A percentile compares a stretch with the other conserved stretches of the same genome.
Conservation (phyloP, 2,888 invertebrate species). For the Chirona hameri region DNA sequence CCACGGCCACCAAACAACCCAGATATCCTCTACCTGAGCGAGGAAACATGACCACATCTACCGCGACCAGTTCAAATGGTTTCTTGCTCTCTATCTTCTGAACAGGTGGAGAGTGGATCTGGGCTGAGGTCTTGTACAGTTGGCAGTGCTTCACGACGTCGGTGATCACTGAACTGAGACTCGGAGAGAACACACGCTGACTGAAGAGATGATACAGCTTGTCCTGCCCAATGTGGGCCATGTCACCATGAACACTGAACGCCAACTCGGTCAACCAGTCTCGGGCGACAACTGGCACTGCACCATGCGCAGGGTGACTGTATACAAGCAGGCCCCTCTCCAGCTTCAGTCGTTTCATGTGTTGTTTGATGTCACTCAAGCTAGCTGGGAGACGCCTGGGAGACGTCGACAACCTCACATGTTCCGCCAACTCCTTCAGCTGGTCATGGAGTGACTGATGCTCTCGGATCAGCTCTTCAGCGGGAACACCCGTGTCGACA, state of each 20-base stretch:
- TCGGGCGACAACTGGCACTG: not conserved
- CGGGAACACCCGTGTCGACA: not conserved
- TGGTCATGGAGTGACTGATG: not conserved
- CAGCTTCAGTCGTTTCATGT: not conserved
- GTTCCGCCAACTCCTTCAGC: not conserved
- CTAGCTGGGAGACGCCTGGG: not conserved
- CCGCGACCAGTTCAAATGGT: conserved; percentile 30
- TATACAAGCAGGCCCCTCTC: not conserved
- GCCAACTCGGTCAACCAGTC: conserved; percentile 14
- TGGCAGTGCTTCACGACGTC: conserved; percentile 29
- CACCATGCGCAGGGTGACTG: not conserved
- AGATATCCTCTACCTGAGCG: conserved; percentile 3
- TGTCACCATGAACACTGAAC: not conserved
- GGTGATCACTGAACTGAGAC: not conserved
- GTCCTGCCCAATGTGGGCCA: conserved; percentile 31
- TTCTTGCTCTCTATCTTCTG: not conserved
- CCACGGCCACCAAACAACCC: conserved; percentile 3
- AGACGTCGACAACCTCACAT: not conserved
- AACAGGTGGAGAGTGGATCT: not conserved
- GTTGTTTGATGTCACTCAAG: not conserved
- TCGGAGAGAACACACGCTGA: conserved; percentile 26
- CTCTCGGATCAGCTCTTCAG: not conserved
- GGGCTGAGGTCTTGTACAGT: not conserved
- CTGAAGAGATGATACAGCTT: conserved; percentile 1
- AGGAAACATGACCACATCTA: conserved; percentile 28